A percentile compares a stretch with the other conserved stretches of the same genome.
phyloP scores from a whole-genome alignment of 2,113 vertebrate species.

The Salvator merianae region DNA sequence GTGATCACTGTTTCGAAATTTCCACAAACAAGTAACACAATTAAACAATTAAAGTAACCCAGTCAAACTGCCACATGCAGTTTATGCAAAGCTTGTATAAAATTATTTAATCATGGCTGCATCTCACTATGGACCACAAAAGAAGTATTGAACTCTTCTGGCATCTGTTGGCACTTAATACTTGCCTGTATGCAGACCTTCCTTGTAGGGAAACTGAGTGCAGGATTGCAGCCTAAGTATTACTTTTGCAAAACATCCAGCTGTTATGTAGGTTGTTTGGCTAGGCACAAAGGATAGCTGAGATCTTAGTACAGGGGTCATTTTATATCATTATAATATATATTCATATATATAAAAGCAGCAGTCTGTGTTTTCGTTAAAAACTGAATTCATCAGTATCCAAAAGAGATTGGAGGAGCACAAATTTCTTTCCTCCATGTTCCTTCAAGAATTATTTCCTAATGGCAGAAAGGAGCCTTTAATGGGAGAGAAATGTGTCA shows the following conservation, averaged over 20 bases:
- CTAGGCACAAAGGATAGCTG: too few species aligned
- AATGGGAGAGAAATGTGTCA: not conserved
- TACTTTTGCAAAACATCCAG: not conserved
- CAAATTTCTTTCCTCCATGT: not conserved
- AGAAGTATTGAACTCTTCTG: not conserved
- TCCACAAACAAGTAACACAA: too few species aligned
- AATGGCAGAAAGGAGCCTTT: not conserved
- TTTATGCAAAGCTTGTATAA: too few species aligned
- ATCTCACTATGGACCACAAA: too few species aligned
- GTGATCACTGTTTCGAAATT: too few species aligned
- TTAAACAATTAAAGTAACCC: too few species aligned
- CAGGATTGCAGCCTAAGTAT: not conserved
- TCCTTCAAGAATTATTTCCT: not conserved
- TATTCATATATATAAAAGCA: too few species aligned
- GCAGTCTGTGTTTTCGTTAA: not conserved
- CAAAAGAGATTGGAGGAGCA: not conserved
- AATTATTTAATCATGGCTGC: too few species aligned
- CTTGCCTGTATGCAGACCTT: not conserved
- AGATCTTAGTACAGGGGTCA: too few species aligned
- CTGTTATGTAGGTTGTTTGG: too few species aligned
- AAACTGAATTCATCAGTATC: not conserved
- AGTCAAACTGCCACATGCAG: too few species aligned
- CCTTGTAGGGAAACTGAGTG: not conserved
- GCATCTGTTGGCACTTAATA: not conserved
- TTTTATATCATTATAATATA: not conserved